Evolutionary conservation across 2,888 invertebrate genomes (phyloP).

Genomic region (Harpalus rubripes): DNA sequence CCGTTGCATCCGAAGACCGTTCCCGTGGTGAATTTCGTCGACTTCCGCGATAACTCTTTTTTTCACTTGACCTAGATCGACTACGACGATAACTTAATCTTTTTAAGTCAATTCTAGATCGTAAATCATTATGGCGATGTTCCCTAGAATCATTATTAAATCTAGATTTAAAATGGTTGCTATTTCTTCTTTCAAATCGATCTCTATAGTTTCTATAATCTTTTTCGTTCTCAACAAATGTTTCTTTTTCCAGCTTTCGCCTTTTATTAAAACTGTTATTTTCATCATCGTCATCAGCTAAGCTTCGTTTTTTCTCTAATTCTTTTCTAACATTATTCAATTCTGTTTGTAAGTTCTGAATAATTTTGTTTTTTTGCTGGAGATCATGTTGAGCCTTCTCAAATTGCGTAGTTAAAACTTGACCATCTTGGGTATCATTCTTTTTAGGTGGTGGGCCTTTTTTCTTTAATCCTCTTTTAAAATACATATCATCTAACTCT

Average conservation of each 20-base stretch:
- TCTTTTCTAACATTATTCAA: conserved; percentile 36
- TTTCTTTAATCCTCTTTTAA: conserved; percentile 71
- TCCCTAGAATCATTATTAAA: neutral
- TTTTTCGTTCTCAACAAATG: conserved; percentile 18
- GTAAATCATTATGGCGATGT: conserved; percentile 8
- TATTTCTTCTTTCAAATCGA: neutral
- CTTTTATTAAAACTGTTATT: neutral
- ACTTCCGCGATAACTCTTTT: neutral
- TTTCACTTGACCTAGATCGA: conserved; percentile 32
- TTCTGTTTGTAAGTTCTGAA: conserved; percentile 38
- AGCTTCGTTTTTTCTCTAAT: conserved; percentile 48
- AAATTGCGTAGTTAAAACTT: conserved; percentile 26
- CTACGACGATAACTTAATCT: conserved; percentile 6
- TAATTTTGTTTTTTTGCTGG: conserved; percentile 51
- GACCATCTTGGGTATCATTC: conserved; percentile 1
- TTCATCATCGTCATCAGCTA: conserved; percentile 34
- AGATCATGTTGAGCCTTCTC: conserved; percentile 31
- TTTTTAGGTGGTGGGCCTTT: conserved; percentile 12
- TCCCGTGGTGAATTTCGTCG: neutral
- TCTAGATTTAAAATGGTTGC: neutral
- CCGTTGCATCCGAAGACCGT: neutral
- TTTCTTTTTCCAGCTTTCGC: conserved; percentile 1
- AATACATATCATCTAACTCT: conserved; percentile 74
- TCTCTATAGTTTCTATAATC: conserved; percentile 31
- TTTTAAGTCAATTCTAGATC: conserved; percentile 36